Evolutionary conservation across 2,113 vertebrate species (phyloP).

Genomic region (Hemibagrus wyckioides): DNA sequence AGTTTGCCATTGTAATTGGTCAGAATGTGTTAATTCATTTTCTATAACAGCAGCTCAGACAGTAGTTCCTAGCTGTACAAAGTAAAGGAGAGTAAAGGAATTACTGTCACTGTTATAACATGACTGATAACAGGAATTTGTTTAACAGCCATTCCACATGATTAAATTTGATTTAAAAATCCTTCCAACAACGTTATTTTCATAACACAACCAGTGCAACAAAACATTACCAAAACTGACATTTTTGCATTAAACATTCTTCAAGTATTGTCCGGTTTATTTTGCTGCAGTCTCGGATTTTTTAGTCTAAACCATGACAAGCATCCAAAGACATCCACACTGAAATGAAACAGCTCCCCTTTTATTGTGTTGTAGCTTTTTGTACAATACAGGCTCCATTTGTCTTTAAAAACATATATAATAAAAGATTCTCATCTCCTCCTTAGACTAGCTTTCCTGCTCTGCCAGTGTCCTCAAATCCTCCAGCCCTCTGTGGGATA

Average conservation of each 20-base stretch:
- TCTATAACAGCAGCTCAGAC: no score
- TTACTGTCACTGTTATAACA: no score
- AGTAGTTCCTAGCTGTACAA: no score
- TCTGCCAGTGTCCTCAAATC: background rate
- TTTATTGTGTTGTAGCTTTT: background rate
- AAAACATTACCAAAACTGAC: background rate
- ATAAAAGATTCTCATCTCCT: background rate
- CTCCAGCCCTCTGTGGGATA: background rate
- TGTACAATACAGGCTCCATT: constrained; percentile 7
- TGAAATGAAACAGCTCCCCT: background rate
- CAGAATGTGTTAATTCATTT: no score
- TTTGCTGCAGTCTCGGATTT: background rate
- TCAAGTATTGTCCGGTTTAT: background rate
- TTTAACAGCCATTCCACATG: no score
- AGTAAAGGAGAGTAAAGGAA: no score
- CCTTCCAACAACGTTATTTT: no score
- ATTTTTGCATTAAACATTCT: background rate
- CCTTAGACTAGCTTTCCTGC: background rate
- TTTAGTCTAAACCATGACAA: background rate
- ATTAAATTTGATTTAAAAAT: no score
- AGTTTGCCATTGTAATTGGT: no score
- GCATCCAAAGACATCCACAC: background rate
- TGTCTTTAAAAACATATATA: background rate
- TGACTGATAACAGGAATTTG: no score
- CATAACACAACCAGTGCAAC: background rate